Evolutionary conservation across 2,888 invertebrate species (phyloP).

Genomic region (Erebia aethiops): DNA sequence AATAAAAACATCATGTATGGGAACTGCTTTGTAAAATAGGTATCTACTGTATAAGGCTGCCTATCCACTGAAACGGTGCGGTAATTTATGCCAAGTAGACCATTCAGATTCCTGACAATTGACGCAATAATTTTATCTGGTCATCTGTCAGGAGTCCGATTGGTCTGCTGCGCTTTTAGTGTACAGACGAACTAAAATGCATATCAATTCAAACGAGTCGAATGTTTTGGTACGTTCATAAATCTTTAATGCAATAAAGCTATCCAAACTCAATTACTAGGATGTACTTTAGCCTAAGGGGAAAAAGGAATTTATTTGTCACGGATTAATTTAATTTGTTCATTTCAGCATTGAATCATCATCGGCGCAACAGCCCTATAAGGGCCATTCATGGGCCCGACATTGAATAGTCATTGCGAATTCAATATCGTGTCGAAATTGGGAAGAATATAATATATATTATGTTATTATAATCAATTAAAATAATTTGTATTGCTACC

Average conservation of each 20-base stretch:
- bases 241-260: constrained; percentile 27
- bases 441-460: background rate
- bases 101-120: no score
- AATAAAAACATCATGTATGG: no score
- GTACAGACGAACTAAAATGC: background rate
- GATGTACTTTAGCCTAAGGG: constrained; percentile 10
- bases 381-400: background rate
- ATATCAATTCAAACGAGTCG: constrained; percentile 14
- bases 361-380: background rate
- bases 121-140: no score
- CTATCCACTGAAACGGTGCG: no score
- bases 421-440: background rate
- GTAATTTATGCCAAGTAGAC: no score
- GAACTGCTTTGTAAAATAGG: no score
- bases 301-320: background rate
- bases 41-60: no score
- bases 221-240: constrained; percentile 26
- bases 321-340: constrained; percentile 7
- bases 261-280: constrained; percentile 11
- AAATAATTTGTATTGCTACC: no score
- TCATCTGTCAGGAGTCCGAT: no score
- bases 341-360: constrained; percentile 9
- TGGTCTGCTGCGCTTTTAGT: background rate
- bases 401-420: no score
- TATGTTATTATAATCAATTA: no score